A percentile compares a stretch with the other conserved stretches of the same genome.
These are phyloP conservation scores for Lutjanus campechanus DNA, from an alignment of 2,797 vertebrate genomes.

Conservation along the genomic window DNA sequence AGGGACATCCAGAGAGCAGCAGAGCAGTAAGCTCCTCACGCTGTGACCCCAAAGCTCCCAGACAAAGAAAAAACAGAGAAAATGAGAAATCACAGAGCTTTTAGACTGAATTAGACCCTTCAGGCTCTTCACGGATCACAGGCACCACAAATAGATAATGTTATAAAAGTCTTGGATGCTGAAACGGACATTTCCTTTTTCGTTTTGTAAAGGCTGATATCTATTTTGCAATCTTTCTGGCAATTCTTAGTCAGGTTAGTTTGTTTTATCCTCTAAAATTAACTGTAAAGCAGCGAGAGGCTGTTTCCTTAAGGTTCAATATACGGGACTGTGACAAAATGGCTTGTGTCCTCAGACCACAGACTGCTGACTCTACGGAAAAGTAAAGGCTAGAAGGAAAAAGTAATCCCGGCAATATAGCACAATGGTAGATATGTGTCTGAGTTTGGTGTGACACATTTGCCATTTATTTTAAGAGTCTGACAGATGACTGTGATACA, in stretches of 20 bases:
- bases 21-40: conserved; percentile 26
- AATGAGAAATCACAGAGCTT: conserved; percentile 15
- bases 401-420: background rate
- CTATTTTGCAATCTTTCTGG: background rate
- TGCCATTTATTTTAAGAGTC: conserved; percentile 12
- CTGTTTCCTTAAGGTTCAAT: background rate
- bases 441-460: conserved; percentile 10
- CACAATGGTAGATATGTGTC: background rate
- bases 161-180: background rate
- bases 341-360: background rate
- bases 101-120: conserved; percentile 15
- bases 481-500: conserved; percentile 30
- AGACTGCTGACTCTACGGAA: background rate
- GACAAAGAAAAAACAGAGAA: conserved; percentile 14
- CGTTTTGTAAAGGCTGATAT: background rate
- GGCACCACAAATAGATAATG: background rate
- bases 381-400: background rate
- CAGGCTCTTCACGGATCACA: conserved; percentile 8
- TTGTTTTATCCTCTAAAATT: background rate
- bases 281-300: background rate
- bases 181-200: background rate
- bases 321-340: conserved; percentile 2
- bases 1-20: conserved; percentile 33
- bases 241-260: background rate
- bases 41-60: conserved; percentile 35